These are phyloP conservation scores for Parus major DNA, from an alignment of 2,113 vertebrate species.

Conservation along the genomic window DNA sequence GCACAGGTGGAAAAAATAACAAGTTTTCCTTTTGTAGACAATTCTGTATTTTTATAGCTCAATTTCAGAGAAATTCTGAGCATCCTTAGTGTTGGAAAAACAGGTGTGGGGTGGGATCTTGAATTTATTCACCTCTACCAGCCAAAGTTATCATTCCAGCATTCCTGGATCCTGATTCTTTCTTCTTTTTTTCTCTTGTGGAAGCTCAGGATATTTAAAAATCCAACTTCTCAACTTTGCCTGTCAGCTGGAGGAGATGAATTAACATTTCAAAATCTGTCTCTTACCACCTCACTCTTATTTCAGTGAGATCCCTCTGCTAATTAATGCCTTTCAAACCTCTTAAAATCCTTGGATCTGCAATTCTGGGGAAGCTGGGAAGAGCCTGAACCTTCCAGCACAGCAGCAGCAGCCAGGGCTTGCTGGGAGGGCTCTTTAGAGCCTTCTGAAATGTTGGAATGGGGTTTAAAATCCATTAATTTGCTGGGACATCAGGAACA, in stretches of 20 bases:
- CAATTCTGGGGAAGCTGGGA: not conserved
- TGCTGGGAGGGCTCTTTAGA: not conserved
- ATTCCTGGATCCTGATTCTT: not conserved
- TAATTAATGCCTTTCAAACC: not conserved
- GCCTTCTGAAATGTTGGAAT: not conserved
- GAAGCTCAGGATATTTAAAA: not conserved
- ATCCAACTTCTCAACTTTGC: not conserved
- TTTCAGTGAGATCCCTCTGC: not conserved
- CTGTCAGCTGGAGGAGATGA: not conserved
- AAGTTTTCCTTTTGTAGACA: not conserved
- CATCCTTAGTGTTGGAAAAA: not conserved
- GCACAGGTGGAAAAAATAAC: not conserved
- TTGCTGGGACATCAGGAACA: not conserved
- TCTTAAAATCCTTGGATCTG: not conserved
- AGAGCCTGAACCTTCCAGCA: not conserved
- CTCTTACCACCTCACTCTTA: not conserved
- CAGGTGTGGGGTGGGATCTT: not conserved
- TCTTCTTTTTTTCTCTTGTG: not conserved
- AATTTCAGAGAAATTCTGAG: not conserved
- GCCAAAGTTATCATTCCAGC: not conserved
- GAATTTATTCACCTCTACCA: not conserved
- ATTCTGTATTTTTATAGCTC: not conserved
- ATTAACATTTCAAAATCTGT: not conserved
- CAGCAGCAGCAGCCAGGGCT: not conserved
- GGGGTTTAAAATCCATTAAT: not conserved